Conservation (phyloP, 2,888 invertebrate species). For the Microctonus aethiopoides region DNA sequence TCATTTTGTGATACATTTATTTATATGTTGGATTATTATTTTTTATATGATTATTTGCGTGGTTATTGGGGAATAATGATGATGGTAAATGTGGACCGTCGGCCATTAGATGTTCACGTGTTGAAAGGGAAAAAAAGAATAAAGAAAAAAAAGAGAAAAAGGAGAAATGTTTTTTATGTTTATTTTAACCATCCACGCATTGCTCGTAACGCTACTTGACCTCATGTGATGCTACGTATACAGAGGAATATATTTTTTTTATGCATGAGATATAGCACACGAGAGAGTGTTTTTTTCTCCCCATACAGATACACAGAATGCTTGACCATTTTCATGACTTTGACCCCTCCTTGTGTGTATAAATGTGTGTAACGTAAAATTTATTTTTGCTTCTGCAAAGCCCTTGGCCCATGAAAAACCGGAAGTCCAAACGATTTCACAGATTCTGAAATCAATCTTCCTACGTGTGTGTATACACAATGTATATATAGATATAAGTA, state of each 20-base stretch:
- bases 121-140: not conserved
- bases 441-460: slow-evolving; percentile 15
- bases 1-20: too few species aligned
- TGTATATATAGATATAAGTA: too few species aligned
- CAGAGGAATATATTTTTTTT: slow-evolving; percentile 35
- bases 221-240: not conserved
- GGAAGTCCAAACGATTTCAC: slow-evolving; percentile 30
- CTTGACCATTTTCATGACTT: slow-evolving; percentile 40
- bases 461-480: not conserved
- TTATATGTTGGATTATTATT: too few species aligned
- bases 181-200: not conserved
- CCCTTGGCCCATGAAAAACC: slow-evolving; percentile 29
- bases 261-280: slow-evolving; percentile 47
- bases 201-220: slow-evolving; percentile 18
- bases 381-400: slow-evolving; percentile 16
- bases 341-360: slow-evolving; percentile 37
- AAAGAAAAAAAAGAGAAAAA: slow-evolving; percentile 3
- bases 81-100: too few species aligned
- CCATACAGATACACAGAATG: not conserved
- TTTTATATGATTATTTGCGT: too few species aligned
- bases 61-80: too few species aligned
- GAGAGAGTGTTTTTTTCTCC: slow-evolving; percentile 34
- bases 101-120: not conserved
- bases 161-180: slow-evolving; percentile 3
- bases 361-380: not conserved